Conservation (phyloP, 2,888 invertebrate species). For the Hemaris fuciformis region DNA sequence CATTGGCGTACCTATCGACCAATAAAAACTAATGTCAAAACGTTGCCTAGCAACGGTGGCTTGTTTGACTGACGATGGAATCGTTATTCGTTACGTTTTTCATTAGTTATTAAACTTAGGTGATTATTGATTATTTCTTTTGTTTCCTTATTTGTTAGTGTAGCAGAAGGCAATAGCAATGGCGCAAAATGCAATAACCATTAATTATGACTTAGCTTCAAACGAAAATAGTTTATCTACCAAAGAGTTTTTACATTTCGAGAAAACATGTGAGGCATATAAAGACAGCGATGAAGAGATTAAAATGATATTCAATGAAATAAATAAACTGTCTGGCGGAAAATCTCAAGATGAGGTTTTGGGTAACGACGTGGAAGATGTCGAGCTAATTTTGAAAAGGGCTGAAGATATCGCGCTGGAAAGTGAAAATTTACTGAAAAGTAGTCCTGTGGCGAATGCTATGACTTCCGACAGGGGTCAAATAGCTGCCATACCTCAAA, state of each 20-base stretch:
- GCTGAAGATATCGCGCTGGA: constrained; percentile 70
- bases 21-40: neutral
- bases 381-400: constrained; percentile 68
- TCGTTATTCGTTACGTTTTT: neutral
- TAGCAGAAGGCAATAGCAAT: constrained; percentile 28
- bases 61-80: constrained; percentile 12
- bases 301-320: constrained; percentile 86
- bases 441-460: constrained; percentile 44
- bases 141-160: neutral
- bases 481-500: constrained; percentile 53
- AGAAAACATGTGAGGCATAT: constrained; percentile 65
- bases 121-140: neutral
- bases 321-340: constrained; percentile 78
- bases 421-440: constrained; percentile 64
- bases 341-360: constrained; percentile 49
- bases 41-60: constrained; percentile 18
- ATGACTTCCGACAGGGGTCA: constrained; percentile 30
- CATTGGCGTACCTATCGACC: too few relatives aligned
- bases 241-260: constrained; percentile 68
- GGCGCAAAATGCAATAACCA: constrained; percentile 44
- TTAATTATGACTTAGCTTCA: constrained; percentile 47
- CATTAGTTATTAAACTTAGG: neutral
- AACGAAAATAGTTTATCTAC: constrained; percentile 68
- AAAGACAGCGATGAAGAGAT: constrained; percentile 82
- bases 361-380: constrained; percentile 63